Percentiles rank a stretch among this genome's conserved stretches.
These are phyloP conservation scores for Coturnix japonica DNA, from an alignment of 2,113 vertebrate genomes.

Conservation along the genomic window DNA sequence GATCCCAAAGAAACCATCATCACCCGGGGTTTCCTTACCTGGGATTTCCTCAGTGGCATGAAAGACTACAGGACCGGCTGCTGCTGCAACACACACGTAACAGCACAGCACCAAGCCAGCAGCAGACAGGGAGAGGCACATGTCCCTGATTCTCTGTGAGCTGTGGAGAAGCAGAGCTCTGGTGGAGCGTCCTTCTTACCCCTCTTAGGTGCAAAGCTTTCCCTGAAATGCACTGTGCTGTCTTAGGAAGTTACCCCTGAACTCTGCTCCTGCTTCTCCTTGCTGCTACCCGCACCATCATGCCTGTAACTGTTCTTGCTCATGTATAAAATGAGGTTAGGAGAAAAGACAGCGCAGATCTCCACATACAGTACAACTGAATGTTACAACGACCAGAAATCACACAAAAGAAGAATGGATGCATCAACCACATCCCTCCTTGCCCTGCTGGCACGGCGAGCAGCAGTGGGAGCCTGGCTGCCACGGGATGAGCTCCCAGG, in stretches of 20 bases:
- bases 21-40: not conserved
- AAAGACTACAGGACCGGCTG: not conserved
- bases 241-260: not conserved
- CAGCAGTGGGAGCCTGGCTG: not conserved
- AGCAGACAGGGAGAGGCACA: not conserved
- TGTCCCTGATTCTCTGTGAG: not conserved
- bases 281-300: not conserved
- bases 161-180: not conserved
- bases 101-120: not conserved
- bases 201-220: not conserved
- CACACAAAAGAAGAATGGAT: not conserved
- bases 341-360: not conserved
- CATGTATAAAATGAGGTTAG: not conserved
- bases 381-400: not conserved
- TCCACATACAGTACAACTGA: not conserved
- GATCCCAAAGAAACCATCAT: not conserved
- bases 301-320: not conserved
- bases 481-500: not conserved
- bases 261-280: not conserved
- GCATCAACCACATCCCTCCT: not conserved
- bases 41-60: not conserved
- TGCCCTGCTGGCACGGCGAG: accelerated
- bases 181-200: not conserved
- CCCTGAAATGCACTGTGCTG: not conserved
- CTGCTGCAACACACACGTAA: not conserved